phyloP scores from a whole-genome alignment of 2,888 invertebrate genomes.

The Cryptocephalus moraei region DNA sequence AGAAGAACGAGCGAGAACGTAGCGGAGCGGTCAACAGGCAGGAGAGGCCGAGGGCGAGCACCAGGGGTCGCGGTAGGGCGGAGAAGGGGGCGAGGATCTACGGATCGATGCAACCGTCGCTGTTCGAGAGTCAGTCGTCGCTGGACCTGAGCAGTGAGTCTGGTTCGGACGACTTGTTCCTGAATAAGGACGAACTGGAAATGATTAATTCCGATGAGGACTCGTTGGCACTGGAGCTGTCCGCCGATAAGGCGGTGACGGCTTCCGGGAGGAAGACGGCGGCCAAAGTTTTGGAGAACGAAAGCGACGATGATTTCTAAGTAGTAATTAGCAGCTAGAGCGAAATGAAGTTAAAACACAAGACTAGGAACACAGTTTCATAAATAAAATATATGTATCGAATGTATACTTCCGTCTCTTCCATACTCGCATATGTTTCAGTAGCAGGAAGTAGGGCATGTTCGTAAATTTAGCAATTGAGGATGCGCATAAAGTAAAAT shows the following conservation, averaged over 20 bases:
- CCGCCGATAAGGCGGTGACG: conserved; percentile 28
- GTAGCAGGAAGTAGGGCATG: no score
- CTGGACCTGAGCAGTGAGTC: conserved; percentile 31
- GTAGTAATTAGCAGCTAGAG: no score
- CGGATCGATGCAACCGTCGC: conserved; percentile 29
- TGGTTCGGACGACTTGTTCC: conserved; percentile 34
- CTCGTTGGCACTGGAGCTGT: conserved; percentile 33
- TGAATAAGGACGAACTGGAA: conserved; percentile 37
- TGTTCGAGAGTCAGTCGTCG: conserved; percentile 30
- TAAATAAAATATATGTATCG: no score
- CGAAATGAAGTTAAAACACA: no score
- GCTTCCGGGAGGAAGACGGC: conserved; percentile 29
- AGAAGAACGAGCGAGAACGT: conserved; percentile 20
- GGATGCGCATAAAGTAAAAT: no score
- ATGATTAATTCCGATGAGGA: conserved; percentile 35
- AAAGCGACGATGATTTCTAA: conserved; percentile 34
- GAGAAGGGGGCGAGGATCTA: conserved; percentile 20
- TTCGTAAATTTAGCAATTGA: no score
- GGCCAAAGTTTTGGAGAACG: conserved; percentile 30
- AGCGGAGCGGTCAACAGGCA: conserved; percentile 27
- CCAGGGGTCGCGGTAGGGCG: conserved; percentile 39
- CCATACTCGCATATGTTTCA: no score
- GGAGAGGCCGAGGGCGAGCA: conserved; percentile 42
- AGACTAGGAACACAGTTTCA: no score
- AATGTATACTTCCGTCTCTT: no score